A percentile compares a stretch with the other conserved stretches of the same genome.
Evolutionary conservation across 2,797 vertebrate species (phyloP).

Genomic region (Poecilia picta): DNA sequence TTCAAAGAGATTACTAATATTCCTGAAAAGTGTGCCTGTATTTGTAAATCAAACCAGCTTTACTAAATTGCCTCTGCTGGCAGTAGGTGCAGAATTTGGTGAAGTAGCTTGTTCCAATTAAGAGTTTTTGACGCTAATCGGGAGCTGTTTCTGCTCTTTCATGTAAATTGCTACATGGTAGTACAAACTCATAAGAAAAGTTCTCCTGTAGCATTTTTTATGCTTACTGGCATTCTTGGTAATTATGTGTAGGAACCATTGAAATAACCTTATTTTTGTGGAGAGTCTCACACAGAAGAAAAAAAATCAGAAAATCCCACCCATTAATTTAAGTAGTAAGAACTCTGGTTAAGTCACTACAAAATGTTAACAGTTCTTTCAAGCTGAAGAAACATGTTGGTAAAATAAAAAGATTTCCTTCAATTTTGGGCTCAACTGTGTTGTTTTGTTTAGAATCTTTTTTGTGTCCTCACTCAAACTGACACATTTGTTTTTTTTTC

Average conservation of each 20-base stretch:
- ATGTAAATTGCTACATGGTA: neutral
- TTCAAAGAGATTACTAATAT: slow-evolving; percentile 1
- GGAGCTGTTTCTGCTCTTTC: neutral
- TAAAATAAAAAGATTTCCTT: neutral
- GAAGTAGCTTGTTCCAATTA: neutral
- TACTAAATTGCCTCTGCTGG: neutral
- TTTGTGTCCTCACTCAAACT: neutral
- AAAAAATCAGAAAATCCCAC: neutral
- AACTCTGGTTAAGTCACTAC: neutral
- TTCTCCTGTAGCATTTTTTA: neutral
- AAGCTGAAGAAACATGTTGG: neutral
- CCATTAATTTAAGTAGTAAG: neutral
- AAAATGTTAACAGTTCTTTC: neutral
- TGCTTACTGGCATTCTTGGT: neutral
- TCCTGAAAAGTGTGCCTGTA: neutral
- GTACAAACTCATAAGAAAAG: neutral
- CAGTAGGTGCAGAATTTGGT: neutral
- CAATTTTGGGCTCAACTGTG: neutral
- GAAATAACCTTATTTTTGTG: neutral
- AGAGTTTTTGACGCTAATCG: neutral
- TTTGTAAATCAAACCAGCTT: neutral
- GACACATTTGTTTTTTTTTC: neutral
- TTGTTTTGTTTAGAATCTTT: neutral
- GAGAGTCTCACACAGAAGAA: neutral
- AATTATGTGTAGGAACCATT: neutral